Evolutionary conservation across 1,140 invertebrate genomes (phyloP).

Genomic region (Drosophila hydei): DNA sequence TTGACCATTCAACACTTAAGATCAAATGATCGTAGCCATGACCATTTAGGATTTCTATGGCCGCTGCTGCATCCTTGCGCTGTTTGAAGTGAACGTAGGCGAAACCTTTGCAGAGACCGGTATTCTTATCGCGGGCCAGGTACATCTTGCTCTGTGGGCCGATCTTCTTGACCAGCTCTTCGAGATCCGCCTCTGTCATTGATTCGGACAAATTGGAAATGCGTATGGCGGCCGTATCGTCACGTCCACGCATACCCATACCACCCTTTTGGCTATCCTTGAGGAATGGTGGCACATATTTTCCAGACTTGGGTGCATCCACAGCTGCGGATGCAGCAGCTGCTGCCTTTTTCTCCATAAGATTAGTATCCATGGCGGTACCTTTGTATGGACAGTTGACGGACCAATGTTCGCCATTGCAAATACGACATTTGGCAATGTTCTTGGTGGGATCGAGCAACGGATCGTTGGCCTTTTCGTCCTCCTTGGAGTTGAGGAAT

Average conservation of each 20-base stretch:
- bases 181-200: conserved; percentile 96
- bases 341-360: conserved; percentile 82
- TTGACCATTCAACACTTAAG: conserved; percentile 99
- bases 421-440: conserved; percentile 96
- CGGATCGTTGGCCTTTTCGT: conserved; percentile 93
- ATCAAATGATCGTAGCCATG: conserved; percentile 99
- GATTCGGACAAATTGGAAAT: conserved; percentile 99
- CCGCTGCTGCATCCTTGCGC: conserved; percentile 94
- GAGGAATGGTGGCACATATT: conserved; percentile 94
- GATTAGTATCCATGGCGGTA: conserved; percentile 88
- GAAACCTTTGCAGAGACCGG: conserved; percentile 95
- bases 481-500: conserved; percentile 93
- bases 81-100: conserved; percentile 98
- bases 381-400: conserved; percentile 98
- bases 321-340: conserved; percentile 72
- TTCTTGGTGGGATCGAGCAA: conserved; percentile 84
- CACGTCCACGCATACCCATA: conserved; percentile 88
- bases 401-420: conserved; percentile 98
- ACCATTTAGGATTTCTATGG: conserved; percentile 95
- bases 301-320: conserved; percentile 85
- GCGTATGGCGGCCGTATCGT: conserved; percentile 95
- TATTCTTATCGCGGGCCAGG: conserved; percentile 93
- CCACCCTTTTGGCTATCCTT: conserved; percentile 92
- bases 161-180: conserved; percentile 94
- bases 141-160: conserved; percentile 90